A percentile compares a stretch with the other conserved stretches of the same genome.
Conservation (phyloP, 2,797 vertebrate genomes). For the Poeciliopsis turneri region DNA sequence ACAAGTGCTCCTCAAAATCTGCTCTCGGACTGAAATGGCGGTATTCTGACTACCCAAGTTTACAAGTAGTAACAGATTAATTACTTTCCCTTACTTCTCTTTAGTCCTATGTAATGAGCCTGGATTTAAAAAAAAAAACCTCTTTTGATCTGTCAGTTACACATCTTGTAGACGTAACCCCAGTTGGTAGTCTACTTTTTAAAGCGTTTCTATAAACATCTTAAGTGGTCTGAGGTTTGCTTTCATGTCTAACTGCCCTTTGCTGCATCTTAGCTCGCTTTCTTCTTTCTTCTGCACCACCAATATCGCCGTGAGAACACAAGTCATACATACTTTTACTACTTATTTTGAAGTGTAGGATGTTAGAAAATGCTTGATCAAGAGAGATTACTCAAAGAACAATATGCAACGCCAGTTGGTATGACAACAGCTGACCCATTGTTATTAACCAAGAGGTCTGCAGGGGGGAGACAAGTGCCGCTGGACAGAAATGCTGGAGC, state of each 20-base stretch:
- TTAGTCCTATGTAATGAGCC: slow-evolving; percentile 20
- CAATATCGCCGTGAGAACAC: slow-evolving; percentile 3
- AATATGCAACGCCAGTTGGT: too few relatives aligned
- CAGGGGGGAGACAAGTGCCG: too few relatives aligned
- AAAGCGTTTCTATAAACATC: slow-evolving; percentile 39
- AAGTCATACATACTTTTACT: too few relatives aligned
- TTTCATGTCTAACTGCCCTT: slow-evolving; percentile 41
- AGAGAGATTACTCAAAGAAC: too few relatives aligned
- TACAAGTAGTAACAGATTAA: slow-evolving; percentile 66
- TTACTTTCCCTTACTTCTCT: slow-evolving; percentile 47
- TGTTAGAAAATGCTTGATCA: too few relatives aligned
- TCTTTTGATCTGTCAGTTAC: not conserved
- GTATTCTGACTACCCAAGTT: slow-evolving; percentile 28
- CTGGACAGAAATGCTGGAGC: too few relatives aligned
- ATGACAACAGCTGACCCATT: too few relatives aligned
- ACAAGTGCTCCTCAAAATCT: too few relatives aligned
- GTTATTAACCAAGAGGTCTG: too few relatives aligned
- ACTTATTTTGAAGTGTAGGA: too few relatives aligned
- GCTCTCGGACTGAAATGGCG: too few relatives aligned
- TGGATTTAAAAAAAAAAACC: not conserved
- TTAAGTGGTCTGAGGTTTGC: slow-evolving; percentile 40
- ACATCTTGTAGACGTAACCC: slow-evolving; percentile 20
- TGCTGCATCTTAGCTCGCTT: slow-evolving; percentile 4
- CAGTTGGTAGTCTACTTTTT: not conserved
- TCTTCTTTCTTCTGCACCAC: not conserved